These are phyloP conservation scores for Myiagra hebetior DNA, from an alignment of 2,113 vertebrate species.

Conservation along the genomic window DNA sequence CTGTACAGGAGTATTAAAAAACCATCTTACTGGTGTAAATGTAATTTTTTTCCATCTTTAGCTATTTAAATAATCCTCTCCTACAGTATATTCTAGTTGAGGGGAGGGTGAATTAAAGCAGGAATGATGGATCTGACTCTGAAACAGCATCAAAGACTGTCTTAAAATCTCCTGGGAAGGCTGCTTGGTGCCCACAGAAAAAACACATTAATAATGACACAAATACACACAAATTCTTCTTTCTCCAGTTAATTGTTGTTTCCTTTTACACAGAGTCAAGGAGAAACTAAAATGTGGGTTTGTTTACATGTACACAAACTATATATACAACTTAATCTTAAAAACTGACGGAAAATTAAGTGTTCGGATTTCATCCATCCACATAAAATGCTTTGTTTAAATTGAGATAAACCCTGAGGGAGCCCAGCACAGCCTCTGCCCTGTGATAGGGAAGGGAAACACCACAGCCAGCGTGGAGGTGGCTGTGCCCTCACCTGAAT, in stretches of 20 bases:
- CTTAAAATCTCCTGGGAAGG: background rate
- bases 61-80: background rate
- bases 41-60: background rate
- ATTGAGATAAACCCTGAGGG: background rate
- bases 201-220: background rate
- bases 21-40: background rate
- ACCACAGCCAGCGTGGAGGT: fast-evolving
- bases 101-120: background rate
- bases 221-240: background rate
- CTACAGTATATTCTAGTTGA: background rate
- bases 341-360: background rate
- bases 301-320: background rate
- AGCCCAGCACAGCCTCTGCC: background rate
- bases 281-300: background rate
- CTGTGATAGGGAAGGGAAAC: background rate
- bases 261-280: background rate
- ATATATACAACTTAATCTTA: background rate
- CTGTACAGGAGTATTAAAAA: background rate
- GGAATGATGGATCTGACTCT: background rate
- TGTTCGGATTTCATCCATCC: background rate
- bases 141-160: background rate
- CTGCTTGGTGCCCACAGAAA: background rate
- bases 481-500: fast-evolving
- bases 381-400: background rate
- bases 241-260: background rate